These are phyloP conservation scores for Rafetus swinhoei DNA, from an alignment of 2,113 vertebrate genomes.

Conservation along the genomic window DNA sequence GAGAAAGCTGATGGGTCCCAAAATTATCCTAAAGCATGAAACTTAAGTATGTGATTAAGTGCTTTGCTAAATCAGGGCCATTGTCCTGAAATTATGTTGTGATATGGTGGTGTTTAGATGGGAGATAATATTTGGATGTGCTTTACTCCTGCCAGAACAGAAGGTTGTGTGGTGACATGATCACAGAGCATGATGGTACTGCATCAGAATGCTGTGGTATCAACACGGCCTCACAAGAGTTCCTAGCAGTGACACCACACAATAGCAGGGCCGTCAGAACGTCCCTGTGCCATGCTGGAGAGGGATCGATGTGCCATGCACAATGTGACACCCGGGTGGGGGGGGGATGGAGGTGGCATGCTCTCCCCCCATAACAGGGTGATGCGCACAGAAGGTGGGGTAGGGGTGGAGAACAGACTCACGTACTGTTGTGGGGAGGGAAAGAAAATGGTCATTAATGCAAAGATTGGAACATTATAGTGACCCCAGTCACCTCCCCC, in stretches of 20 bases:
- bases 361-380: background rate
- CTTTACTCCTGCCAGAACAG: background rate
- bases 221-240: no score
- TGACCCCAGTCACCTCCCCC: no score
- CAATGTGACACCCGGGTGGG: no score
- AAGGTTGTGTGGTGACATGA: background rate
- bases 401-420: background rate
- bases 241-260: no score
- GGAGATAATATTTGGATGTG: background rate
- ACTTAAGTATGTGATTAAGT: rapidly evolving
- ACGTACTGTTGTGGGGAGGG: no score
- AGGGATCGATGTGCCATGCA: no score
- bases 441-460: no score
- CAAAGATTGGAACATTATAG: background rate
- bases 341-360: background rate
- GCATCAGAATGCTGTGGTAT: background rate
- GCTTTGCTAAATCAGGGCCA: rapidly evolving
- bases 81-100: rapidly evolving
- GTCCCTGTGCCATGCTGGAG: no score
- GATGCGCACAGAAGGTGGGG: background rate
- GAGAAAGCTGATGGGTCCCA: background rate
- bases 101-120: rapidly evolving
- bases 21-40: background rate
- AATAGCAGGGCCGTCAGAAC: no score
- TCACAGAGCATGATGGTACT: no score